Evolutionary conservation across 2,113 vertebrate genomes (phyloP), one percentile per base, ranked within the genome.

Genomic region (Columba livia): DNA sequence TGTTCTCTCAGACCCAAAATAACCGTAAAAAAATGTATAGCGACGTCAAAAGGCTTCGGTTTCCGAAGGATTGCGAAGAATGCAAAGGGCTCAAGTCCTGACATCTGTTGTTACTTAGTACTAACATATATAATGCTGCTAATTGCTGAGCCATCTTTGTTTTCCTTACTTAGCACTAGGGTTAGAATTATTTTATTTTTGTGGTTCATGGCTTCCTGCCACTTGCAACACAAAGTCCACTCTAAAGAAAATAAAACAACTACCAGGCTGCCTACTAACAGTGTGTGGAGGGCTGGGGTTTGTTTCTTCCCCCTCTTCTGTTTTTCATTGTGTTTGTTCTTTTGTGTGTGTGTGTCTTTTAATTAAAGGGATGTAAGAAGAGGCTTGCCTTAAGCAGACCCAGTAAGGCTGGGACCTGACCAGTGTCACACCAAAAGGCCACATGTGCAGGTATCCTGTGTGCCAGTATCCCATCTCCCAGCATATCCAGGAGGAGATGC

Each of bases 141-240:
- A 98, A 98, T 98, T 98, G 98, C 98, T 97, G 97, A 98, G 97
- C 97, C 98, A 98, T 98, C 98, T 98, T 98, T 98, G 98, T 98
- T 98, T 98, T 98, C 97, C 97, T 98, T 98, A 96, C 97, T 98
- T 98, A 97, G 95, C 98, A 97, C 98, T 97, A 95, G 96, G 97
- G 98, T 98, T 98, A 98, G 97, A 98, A 98, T 98, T 97, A 98
- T 98, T 98, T 98, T 98, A 98, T 98, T 98, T 98, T 97, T 92
- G 96, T 97, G 98, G 98, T 97, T 98, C 96, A 96, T 98, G 98
- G 98, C 97, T 97, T 97, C 95, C 96, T 98, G 98, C 98, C 98
- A 98, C 90, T 95, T 96, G 97, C 97, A 98, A 98, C 97, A 98
- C 96, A 95, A 98, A 93, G 96, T 98, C 97, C 97, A 98, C 94